Evolutionary conservation across 1,140 invertebrate species (phyloP).

Genomic region (Anoplolepis gracilipes): DNA sequence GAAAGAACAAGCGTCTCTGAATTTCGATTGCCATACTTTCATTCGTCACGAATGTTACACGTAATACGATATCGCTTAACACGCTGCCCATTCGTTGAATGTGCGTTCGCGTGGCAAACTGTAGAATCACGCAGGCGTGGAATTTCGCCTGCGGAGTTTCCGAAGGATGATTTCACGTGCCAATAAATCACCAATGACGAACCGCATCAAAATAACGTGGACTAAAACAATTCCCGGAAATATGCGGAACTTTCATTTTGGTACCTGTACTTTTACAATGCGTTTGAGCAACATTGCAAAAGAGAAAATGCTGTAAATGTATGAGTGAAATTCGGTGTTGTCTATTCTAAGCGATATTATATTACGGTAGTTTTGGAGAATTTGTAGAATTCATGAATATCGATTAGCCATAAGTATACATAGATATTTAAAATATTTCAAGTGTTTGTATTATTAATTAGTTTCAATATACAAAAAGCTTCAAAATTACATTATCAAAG

Average conservation of each 20-base stretch:
- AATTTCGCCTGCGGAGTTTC: constrained; percentile 39
- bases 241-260: constrained; percentile 43
- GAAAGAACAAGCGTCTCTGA: constrained; percentile 39
- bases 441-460: neutral
- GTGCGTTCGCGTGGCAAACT: neutral
- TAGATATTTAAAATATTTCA: neutral
- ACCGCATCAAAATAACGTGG: constrained; percentile 35
- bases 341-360: neutral
- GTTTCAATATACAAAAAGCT: too few relatives aligned
- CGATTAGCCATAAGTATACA: neutral
- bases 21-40: constrained; percentile 51
- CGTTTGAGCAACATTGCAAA: neutral
- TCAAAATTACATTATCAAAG: neutral
- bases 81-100: neutral
- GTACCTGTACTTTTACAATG: constrained; percentile 1
- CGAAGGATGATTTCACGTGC: constrained; percentile 49
- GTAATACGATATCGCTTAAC: constrained; percentile 34
- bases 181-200: constrained; percentile 55
- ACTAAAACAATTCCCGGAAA: constrained; percentile 22
- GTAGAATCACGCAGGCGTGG: constrained; percentile 30
- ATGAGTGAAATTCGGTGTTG: neutral
- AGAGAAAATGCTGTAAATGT: neutral
- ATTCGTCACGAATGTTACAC: constrained; percentile 3
- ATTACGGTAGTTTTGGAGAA: neutral
- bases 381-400: constrained; percentile 28